Percentiles rank a stretch among this genome's conserved stretches.
phyloP scores from a whole-genome alignment of 2,888 invertebrate genomes.

The Pyralis farinalis region DNA sequence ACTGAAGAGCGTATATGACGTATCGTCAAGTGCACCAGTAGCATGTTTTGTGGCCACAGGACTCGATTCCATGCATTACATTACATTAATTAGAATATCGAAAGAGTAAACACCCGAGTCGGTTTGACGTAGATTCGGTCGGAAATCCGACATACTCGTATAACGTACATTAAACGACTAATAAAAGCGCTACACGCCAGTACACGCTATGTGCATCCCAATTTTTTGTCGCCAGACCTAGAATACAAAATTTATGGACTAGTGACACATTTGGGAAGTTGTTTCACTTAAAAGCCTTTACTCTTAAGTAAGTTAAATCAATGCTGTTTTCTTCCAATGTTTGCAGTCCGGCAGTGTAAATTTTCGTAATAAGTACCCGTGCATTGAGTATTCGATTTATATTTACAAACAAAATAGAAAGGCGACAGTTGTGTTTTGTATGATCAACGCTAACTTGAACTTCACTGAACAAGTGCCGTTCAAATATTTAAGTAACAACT shows the following conservation, averaged over 20 bases:
- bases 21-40: too few species aligned
- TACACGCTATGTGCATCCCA: neutral
- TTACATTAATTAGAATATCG: constrained; percentile 26
- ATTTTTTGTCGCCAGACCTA: too few species aligned
- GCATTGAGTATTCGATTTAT: constrained; percentile 27
- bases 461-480: constrained; percentile 19
- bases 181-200: constrained; percentile 18
- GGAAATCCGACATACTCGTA: constrained; percentile 53
- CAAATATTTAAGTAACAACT: constrained; percentile 33
- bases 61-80: constrained; percentile 21
- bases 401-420: constrained; percentile 50
- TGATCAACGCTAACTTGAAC: constrained; percentile 21
- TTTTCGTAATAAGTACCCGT: constrained; percentile 9
- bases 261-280: too few species aligned
- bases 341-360: neutral
- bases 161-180: too few species aligned
- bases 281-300: too few species aligned
- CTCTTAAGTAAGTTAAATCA: too few species aligned
- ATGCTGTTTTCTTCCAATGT: neutral
- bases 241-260: too few species aligned
- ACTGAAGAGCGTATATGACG: too few species aligned
- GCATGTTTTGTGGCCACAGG: constrained; percentile 12
- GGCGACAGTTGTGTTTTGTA: constrained; percentile 31
- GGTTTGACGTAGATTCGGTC: constrained; percentile 41
- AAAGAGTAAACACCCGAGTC: constrained; percentile 11